Evolutionary conservation across 2,888 invertebrate genomes (phyloP), one percentile per base, ranked within the genome.

Genomic region (Orchestes rusci): DNA sequence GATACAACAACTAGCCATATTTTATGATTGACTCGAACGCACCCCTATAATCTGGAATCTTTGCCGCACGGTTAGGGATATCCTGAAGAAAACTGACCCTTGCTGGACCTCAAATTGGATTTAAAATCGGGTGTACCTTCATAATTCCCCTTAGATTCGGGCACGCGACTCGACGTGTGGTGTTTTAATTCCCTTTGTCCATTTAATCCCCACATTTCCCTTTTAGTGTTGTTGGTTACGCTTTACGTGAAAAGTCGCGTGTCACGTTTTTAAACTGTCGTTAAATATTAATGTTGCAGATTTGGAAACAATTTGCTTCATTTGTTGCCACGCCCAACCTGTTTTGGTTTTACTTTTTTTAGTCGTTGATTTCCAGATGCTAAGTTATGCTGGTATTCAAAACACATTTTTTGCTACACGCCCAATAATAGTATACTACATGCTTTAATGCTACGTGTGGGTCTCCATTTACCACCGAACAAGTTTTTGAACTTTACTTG

Each of bases 1-100:
- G 65, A 63, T 63, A 60, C 59, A 60, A 60, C 58, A 56, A 60
- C 56, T 58, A 57, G 61, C 61, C 62, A 66, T 66, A 67, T 67
- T 65, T 67, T 64, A 67, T 65, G 66, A 67, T 67, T 65, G 65
- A 64, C 62, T 60, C 59, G 19, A 16, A 34, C 35, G 32, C 47
- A 40, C 43, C 40, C 42, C 43, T 44, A 44, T 42, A 44, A 50
- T 46, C 40, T 42, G 28, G 46, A 43, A 43, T 46, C 40, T 43
- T 47, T 47, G 46, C 43, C 46, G 46, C 46, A 42, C 46, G 46
- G 41, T 46, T 46, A 37, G 46, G 43, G 38, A 27, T 23, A 23
- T 42, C 38, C 36, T 48, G 43, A 44, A 43, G 50, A 50, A 51
- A 48, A 48, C 51, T 48, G 51, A 48, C 51, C 51, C 51, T 35